Evolutionary conservation across 64 coral and sea anemone genomes (phyloP), one percentile per base, ranked within the genome.

Genomic region (Pocillopora damicornis): DNA sequence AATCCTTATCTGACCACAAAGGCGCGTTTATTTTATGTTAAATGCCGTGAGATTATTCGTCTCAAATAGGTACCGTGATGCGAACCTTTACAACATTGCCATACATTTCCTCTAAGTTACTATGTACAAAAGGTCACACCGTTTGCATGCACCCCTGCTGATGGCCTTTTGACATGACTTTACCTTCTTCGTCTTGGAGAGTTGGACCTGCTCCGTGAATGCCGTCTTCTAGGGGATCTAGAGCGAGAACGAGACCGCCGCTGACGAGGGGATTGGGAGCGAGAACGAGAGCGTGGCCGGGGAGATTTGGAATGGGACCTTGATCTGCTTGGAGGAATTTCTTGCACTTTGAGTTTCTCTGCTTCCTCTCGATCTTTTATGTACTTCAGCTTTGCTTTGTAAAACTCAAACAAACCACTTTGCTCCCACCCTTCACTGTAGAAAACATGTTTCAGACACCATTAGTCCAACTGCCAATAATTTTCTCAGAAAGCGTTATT

Each of bases 391-490:
- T 98, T 98, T 58, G 92, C 90, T 69, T 98, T 98, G 82, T 94
- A 98, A 88, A 98, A 98, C 65, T 98, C 96, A 84, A 94, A 94
- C 37, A 98, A 73, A 64, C 92, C 96, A 74, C 96, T 94, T 37
- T 94, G 92, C 75, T 98, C 96, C 96, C 96, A 98, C 8, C 96
- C 96, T 80, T 98, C 96, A 88, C 92, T 94, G 58, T 13, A 87
- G 66, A 51, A 37, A 81, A 87, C n/a, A 74, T 30, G 38, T 23
- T 25, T 6, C 67, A 18, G 76, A 34, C 13, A 71, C 10, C 22
- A 76, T 35, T 37, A 76, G 11, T 12, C 74, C 14, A 8, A 13
- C 5, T 74, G 72, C 16, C 2, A 37, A 76, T 42, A 76, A 18
- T 20, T 51, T n/a, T 75, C 30, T 30, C 30, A 30, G 30, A 30